phyloP scores from a whole-genome alignment of 2,797 vertebrate species.

The Alca torda region DNA sequence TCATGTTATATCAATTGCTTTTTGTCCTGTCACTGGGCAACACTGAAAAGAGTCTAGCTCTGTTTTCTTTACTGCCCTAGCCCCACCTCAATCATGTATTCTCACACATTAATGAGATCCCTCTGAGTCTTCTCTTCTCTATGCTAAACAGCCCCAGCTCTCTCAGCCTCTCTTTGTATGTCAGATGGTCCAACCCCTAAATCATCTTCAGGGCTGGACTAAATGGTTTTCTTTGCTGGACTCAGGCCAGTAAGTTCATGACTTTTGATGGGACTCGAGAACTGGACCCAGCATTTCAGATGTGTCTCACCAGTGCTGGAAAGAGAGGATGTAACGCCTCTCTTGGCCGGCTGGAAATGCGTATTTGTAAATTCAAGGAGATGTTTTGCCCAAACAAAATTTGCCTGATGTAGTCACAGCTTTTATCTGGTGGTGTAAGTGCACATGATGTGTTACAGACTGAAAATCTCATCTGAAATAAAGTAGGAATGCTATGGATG shows the following conservation, averaged over 20 bases:
- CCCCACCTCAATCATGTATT: background rate
- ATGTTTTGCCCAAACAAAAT: background rate
- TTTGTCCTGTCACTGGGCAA: background rate
- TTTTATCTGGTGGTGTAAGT: background rate
- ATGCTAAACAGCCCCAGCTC: background rate
- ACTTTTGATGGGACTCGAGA: background rate
- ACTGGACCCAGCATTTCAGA: background rate
- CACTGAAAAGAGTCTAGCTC: background rate
- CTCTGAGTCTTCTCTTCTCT: background rate
- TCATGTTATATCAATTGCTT: background rate
- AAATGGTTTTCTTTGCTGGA: background rate
- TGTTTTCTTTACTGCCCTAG: background rate
- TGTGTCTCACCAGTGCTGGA: background rate
- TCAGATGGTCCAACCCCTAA: background rate
- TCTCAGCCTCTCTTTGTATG: background rate
- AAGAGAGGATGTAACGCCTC: background rate
- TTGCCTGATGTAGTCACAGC: background rate
- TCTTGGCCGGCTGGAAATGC: background rate
- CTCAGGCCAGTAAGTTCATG: background rate
- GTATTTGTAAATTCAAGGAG: background rate
- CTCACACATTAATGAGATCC: background rate
- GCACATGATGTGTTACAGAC: background rate
- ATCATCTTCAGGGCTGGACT: background rate
- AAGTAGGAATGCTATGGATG: background rate
- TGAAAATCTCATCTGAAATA: background rate